These are phyloP conservation scores for Indicator indicator DNA, from an alignment of 2,113 vertebrate species.

Conservation along the genomic window DNA sequence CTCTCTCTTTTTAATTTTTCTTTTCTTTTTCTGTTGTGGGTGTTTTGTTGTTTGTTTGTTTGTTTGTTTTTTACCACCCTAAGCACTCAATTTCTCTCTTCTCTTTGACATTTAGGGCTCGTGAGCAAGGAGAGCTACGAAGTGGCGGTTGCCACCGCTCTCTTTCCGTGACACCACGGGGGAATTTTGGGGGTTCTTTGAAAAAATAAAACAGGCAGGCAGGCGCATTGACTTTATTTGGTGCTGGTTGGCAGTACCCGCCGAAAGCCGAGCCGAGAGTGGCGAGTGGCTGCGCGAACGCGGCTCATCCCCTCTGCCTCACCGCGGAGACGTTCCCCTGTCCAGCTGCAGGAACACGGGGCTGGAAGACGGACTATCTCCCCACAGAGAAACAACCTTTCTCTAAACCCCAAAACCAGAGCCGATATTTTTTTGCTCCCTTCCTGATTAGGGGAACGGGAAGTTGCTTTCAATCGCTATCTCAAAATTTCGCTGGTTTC, in stretches of 20 bases:
- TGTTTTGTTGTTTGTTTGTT: too few relatives aligned
- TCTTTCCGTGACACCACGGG: conserved; percentile 1
- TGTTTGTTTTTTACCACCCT: not conserved
- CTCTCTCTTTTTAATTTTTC: not conserved
- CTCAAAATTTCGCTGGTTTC: not conserved
- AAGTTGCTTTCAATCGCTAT: not conserved
- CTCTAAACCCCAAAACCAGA: conserved; percentile 2
- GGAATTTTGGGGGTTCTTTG: not conserved
- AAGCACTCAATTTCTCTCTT: not conserved
- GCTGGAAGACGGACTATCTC: not conserved
- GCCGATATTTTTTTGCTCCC: not conserved
- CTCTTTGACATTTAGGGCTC: not conserved
- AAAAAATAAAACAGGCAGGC: not conserved
- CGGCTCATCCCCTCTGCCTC: not conserved
- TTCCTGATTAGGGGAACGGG: not conserved
- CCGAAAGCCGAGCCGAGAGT: not conserved
- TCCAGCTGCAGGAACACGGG: not conserved
- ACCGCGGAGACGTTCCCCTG: not conserved
- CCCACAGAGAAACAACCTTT: not conserved
- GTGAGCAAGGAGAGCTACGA: not conserved
- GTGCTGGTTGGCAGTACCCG: not conserved
- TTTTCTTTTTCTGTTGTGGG: too few relatives aligned
- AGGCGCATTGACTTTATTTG: not conserved
- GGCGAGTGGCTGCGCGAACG: not conserved
- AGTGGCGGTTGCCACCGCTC: not conserved